Conservation (phyloP, 2,797 vertebrate genomes). For the Prionace glauca region DNA sequence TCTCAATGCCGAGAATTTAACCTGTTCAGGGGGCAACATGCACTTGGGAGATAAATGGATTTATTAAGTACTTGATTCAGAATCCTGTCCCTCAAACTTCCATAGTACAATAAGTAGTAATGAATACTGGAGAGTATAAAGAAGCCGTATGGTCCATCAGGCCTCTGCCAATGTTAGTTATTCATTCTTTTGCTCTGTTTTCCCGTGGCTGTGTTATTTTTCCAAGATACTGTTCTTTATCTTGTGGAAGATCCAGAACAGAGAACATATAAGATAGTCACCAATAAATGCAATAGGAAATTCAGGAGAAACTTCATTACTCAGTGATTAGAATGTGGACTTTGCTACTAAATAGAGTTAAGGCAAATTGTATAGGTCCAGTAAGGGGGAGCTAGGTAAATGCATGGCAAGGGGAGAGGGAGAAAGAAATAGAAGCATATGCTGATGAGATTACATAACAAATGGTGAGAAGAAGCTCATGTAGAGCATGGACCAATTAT, state of each 20-base stretch:
- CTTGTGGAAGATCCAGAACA: neutral
- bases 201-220: neutral
- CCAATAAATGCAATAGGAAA: neutral
- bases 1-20: neutral
- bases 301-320: neutral
- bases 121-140: neutral
- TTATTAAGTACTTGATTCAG: neutral
- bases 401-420: neutral
- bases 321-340: neutral
- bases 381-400: neutral
- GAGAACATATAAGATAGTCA: neutral
- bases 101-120: neutral
- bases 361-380: neutral
- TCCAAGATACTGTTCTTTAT: neutral
- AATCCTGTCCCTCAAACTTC: neutral
- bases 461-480: neutral
- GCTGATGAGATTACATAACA: neutral
- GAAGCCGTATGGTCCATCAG: neutral
- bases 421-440: neutral
- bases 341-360: neutral
- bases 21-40: neutral
- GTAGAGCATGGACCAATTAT: neutral
- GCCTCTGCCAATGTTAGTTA: neutral
- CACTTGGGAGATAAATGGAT: neutral
- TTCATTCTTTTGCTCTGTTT: neutral